These are phyloP conservation scores for Apotomis turbidana DNA, from an alignment of 2,888 invertebrate species.

Conservation along the genomic window DNA sequence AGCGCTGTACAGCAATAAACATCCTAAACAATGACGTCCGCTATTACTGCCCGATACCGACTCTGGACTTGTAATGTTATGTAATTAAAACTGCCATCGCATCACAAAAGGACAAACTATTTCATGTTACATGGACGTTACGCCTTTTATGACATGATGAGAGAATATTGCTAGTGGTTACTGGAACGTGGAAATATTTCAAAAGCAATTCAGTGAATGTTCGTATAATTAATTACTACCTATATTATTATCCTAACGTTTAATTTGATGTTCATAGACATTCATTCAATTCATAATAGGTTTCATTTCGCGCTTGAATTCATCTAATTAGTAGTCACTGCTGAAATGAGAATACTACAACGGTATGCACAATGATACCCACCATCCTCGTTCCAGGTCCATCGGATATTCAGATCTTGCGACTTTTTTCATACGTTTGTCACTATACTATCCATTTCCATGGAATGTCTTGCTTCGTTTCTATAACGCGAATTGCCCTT, in stretches of 20 bases:
- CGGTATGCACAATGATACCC: too few species aligned
- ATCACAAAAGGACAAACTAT: neutral
- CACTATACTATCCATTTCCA: too few species aligned
- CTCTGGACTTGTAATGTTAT: neutral
- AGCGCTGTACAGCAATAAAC: neutral
- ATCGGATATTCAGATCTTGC: too few species aligned
- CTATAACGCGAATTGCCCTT: too few species aligned
- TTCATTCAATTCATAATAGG: neutral
- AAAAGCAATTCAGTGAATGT: too few species aligned
- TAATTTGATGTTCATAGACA: neutral
- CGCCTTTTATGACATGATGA: neutral
- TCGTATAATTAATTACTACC: too few species aligned
- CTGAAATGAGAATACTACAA: too few species aligned
- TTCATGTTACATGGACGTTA: neutral
- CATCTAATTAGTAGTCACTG: neutral
- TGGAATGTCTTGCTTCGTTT: too few species aligned
- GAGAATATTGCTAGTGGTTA: neutral
- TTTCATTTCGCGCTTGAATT: neutral
- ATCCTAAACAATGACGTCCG: constrained; percentile 23
- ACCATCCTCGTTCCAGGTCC: too few species aligned
- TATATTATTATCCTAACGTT: neutral
- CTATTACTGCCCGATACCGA: constrained; percentile 15
- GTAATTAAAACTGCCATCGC: neutral
- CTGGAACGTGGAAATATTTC: too few species aligned
- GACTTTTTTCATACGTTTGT: too few species aligned